A percentile compares a stretch with the other conserved stretches of the same genome.
Conservation (phyloP, 2,888 invertebrate genomes). For the Epistrophe grossulariae region DNA sequence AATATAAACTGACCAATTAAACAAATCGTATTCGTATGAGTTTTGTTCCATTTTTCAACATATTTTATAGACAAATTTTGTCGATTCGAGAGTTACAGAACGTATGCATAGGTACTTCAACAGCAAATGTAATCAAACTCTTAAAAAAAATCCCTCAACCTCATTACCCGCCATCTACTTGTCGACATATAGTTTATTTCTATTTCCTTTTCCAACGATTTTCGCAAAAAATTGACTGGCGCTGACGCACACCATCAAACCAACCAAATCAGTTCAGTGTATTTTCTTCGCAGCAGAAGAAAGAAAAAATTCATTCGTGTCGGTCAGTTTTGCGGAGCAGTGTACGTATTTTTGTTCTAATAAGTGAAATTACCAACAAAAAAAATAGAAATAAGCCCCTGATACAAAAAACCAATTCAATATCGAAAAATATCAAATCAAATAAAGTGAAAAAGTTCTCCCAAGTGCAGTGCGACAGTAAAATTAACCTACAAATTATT, state of each 20-base stretch:
- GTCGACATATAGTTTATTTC: background rate
- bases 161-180: slow-evolving; percentile 28
- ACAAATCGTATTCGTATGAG: no score
- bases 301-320: slow-evolving; percentile 71
- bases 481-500: slow-evolving; percentile 52
- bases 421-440: slow-evolving; percentile 20
- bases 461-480: slow-evolving; percentile 44
- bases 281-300: slow-evolving; percentile 42
- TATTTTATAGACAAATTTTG: no score
- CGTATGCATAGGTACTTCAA: no score
- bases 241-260: slow-evolving; percentile 24
- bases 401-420: slow-evolving; percentile 28
- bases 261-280: slow-evolving; percentile 64
- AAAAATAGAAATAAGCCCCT: slow-evolving; percentile 47
- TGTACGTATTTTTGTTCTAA: slow-evolving; percentile 49
- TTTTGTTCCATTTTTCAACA: no score
- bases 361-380: slow-evolving; percentile 56
- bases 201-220: background rate
- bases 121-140: slow-evolving; percentile 14
- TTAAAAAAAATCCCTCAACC: background rate
- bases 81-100: no score
- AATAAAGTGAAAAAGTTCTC: slow-evolving; percentile 42
- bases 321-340: slow-evolving; percentile 74
- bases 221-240: slow-evolving; percentile 19
- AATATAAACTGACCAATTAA: no score